Percentiles rank a stretch among this genome's conserved stretches.
Conservation (phyloP, 2,888 invertebrate species). For the Cyclophora albipunctata region DNA sequence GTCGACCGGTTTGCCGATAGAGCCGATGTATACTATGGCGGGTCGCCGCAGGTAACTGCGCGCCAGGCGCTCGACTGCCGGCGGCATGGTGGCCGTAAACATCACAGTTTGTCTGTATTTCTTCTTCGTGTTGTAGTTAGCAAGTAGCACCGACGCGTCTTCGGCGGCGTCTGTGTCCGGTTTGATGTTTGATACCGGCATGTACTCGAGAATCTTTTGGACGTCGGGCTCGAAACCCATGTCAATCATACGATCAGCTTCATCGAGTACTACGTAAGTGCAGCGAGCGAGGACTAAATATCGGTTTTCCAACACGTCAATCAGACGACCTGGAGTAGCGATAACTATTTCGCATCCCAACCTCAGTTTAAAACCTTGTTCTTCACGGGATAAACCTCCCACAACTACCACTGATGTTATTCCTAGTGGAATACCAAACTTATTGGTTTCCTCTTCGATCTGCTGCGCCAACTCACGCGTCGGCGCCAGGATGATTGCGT, state of each 20-base stretch:
- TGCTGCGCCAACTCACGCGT: conserved; percentile 99
- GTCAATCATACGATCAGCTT: conserved; percentile 99
- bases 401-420: conserved; percentile 98
- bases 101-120: conserved; percentile 99
- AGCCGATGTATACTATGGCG: conserved; percentile 97
- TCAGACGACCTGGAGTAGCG: conserved; percentile 98
- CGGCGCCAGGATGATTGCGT: conserved; percentile 98
- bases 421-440: conserved; percentile 94
- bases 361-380: conserved; percentile 96
- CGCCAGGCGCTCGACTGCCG: conserved; percentile 97
- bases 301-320: conserved; percentile 98
- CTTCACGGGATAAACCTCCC: conserved; percentile 97
- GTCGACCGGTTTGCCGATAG: conserved; percentile 97
- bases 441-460: conserved; percentile 98
- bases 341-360: conserved; percentile 99
- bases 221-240: conserved; percentile 99
- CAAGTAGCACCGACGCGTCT: conserved; percentile 90
- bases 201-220: conserved; percentile 96
- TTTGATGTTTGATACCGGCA: conserved; percentile 98
- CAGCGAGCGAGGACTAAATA: conserved; percentile 98
- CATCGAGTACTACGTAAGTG: conserved; percentile 96
- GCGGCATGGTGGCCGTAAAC: conserved; percentile 99
- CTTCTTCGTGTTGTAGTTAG: conserved; percentile 96
- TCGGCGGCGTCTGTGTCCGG: conserved; percentile 99
- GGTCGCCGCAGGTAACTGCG: conserved; percentile 95